Evolutionary conservation across 2,797 vertebrate genomes (phyloP).

Genomic region (Geotrypetes seraphini): DNA sequence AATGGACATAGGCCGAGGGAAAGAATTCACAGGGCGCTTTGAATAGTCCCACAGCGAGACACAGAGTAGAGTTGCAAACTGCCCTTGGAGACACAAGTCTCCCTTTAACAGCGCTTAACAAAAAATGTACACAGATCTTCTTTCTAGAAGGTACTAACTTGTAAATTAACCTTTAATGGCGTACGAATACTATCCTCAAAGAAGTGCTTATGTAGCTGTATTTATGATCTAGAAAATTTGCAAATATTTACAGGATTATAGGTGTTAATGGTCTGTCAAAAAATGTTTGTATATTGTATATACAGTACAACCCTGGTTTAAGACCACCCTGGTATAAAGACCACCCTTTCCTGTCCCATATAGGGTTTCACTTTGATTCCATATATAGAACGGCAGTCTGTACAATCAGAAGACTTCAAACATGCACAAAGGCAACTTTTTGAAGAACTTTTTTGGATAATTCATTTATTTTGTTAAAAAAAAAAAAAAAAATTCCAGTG

Average conservation of each 20-base stretch:
- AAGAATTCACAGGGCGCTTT: slow-evolving; percentile 56
- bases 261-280: slow-evolving; percentile 73
- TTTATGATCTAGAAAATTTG: slow-evolving; percentile 73
- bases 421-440: slow-evolving; percentile 35
- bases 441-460: slow-evolving; percentile 28
- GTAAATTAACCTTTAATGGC: slow-evolving; percentile 72
- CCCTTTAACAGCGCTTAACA: slow-evolving; percentile 54
- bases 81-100: slow-evolving; percentile 59
- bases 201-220: slow-evolving; percentile 66
- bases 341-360: slow-evolving; percentile 59
- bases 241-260: slow-evolving; percentile 78
- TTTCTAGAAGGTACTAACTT: slow-evolving; percentile 72
- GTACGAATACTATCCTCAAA: slow-evolving; percentile 67
- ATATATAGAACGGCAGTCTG: slow-evolving; percentile 47
- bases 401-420: slow-evolving; percentile 45
- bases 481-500: slow-evolving; percentile 2
- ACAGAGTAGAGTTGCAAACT: slow-evolving; percentile 61
- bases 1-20: slow-evolving; percentile 62
- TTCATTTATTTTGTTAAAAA: slow-evolving; percentile 17
- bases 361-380: slow-evolving; percentile 61
- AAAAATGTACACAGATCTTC: slow-evolving; percentile 62
- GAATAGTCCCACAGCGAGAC: slow-evolving; percentile 52
- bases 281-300: slow-evolving; percentile 74
- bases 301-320: slow-evolving; percentile 60
- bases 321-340: slow-evolving; percentile 66